phyloP scores from a whole-genome alignment of 2,888 invertebrate species.

The Acronicta alni region DNA sequence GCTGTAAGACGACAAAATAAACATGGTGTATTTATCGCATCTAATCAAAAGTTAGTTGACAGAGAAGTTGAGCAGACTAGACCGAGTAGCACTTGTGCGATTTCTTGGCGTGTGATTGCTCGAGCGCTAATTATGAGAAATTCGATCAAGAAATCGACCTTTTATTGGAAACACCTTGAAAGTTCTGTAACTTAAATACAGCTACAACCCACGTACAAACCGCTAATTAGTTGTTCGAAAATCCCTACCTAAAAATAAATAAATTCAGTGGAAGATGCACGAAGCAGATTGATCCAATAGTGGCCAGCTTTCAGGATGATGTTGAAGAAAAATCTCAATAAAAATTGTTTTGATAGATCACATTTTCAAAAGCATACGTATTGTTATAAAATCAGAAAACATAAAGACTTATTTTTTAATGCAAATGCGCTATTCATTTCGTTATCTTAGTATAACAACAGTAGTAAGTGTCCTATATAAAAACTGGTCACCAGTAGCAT shows the following conservation, averaged over 20 bases:
- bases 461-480: slow-evolving; percentile 57
- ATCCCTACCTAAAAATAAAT: slow-evolving; percentile 25
- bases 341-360: neutral
- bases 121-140: no score
- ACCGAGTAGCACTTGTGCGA: no score
- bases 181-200: no score
- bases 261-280: no score
- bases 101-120: no score
- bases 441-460: slow-evolving; percentile 38
- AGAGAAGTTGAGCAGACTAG: no score
- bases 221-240: slow-evolving; percentile 41
- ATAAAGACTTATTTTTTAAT: slow-evolving; percentile 5
- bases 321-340: no score
- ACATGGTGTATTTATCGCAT: no score
- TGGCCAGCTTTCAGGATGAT: no score
- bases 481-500: slow-evolving; percentile 63
- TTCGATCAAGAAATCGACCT: slow-evolving; percentile 42
- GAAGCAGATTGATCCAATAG: no score
- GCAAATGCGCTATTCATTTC: slow-evolving; percentile 7
- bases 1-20: no score
- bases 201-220: slow-evolving; percentile 32
- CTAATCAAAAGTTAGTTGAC: no score
- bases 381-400: slow-evolving; percentile 20
- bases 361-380: slow-evolving; percentile 12
- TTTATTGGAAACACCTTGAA: slow-evolving; percentile 39